These are phyloP conservation scores for Eira barbara DNA, from an alignment of 2,113 vertebrate species.

Conservation along the genomic window DNA sequence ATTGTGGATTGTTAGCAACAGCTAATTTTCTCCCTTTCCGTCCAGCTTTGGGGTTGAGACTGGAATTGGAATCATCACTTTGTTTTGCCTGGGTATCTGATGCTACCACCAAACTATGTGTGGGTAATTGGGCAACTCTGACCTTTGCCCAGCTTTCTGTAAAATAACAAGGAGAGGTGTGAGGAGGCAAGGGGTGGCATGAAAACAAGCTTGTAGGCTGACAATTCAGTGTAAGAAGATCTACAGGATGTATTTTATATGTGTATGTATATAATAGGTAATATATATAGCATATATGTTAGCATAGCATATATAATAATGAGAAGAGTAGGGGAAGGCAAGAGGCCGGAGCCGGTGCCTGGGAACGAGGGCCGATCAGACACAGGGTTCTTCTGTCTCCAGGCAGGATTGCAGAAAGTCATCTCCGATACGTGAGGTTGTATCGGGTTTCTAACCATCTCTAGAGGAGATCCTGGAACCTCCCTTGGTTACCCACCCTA, in stretches of 20 bases:
- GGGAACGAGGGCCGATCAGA: background rate
- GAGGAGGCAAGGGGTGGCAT: background rate
- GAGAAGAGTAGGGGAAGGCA: background rate
- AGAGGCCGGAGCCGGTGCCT: accelerated
- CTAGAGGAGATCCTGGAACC: slow-evolving; percentile 16
- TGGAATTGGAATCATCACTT: background rate
- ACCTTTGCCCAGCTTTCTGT: slow-evolving; percentile 53
- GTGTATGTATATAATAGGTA: too few species aligned
- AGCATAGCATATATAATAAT: accelerated
- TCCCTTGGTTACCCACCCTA: slow-evolving; percentile 10
- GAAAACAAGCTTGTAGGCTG: background rate
- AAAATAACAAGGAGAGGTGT: slow-evolving; percentile 55
- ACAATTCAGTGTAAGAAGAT: background rate
- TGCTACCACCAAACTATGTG: slow-evolving; percentile 56
- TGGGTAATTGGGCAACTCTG: slow-evolving; percentile 66
- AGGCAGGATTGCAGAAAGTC: background rate
- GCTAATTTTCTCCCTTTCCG: slow-evolving; percentile 64
- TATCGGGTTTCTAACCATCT: slow-evolving; percentile 13
- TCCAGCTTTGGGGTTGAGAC: background rate
- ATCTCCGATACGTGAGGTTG: background rate
- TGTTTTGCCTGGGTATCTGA: slow-evolving; percentile 34
- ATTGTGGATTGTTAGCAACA: slow-evolving; percentile 65
- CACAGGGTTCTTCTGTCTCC: background rate
- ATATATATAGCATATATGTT: too few species aligned
- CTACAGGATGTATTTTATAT: too few species aligned